Evolutionary conservation across 2,888 invertebrate genomes (phyloP), one percentile per base, ranked within the genome.

Genomic region (Liposcelis brunnea): DNA sequence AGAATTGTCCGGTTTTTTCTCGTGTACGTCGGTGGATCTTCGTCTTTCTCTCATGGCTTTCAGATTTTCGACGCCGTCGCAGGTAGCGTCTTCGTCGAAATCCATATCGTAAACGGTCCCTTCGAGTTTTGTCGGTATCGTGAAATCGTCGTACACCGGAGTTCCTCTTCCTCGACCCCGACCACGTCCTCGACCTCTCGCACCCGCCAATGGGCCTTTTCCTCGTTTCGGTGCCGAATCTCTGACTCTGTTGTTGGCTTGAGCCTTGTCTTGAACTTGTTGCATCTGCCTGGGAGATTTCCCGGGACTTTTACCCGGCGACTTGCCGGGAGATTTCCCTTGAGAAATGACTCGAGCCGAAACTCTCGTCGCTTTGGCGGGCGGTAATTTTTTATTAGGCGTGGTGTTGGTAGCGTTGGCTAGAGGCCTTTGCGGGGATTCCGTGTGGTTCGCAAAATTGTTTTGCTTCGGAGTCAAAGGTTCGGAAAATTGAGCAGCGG

Each of bases 81-180:
- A 53, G 12, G 50, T 50, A 12, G 77, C 77, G 49, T 81, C 80
- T 52, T 73, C 77, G 7, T 76, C 72, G 51, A 83, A 83, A 59
- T 86, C 78, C 52, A 82, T 74, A 59, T 83, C 90, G 56, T 86
- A 90, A 2, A 89, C 89, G 2, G 89, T 89, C 7, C 89, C 86
- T 6, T 78, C 77, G 32, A 86, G 66, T 59, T 84, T 85, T 58
- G 78, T 82, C 51, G 80, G 81, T 48, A 83, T 82, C 2, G 83
- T 78, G 54, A 77, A 77, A 16, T 72, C 70, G 47, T 65, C 61
- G 53, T 66, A 68, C 33, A 68, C 59, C 1, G 52, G 50, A 44
- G 54, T 55, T 45, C 56, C 55, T 35, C 53, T 50, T 34, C 55
- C 55, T 18, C 63, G 59, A 2, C 66, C 66, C 34, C 68, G 60